Evolutionary conservation across 2,113 vertebrate genomes (phyloP), one percentile per base, ranked within the genome.

Genomic region (Asarcornis scutulata): DNA sequence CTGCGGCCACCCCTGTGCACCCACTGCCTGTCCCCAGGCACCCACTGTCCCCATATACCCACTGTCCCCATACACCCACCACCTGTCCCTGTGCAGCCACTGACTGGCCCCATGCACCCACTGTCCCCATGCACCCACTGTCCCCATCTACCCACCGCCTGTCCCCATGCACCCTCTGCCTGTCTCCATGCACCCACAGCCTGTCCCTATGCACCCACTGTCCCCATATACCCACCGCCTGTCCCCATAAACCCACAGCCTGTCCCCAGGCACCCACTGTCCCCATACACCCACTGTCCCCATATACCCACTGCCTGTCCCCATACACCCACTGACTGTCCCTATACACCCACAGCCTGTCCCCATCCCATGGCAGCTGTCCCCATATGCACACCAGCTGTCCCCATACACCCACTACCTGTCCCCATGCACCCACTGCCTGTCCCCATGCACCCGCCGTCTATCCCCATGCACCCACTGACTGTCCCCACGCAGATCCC

Each of bases 361-460:
- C 17, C 44, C 44, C 17, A 2, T 34, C 55, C 26, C 53, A 3
- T 2, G 1, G 26, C 42, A 11, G 32, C 71, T 25, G 78, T 3
- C 72, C 13, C 84, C 4, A 44, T 42, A 42, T 44, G 42, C 42
- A 44, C 42, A 17, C 46, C 46, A 9, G 7, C 68, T 79, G 91
- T 36, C 83, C 72, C 74, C 0, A 0, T 1, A 36, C 15, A 0
- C 29, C 3, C 0, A 2, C 6, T 0, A 11, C 13, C 74, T 60
- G 68, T 67, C 31, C n/a, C 58, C 1, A 1, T 17, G 50, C 48
- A 20, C 53, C 5, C 27, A 0, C 11, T 4, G 2, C 17, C 55
- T 8, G 59, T 2, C 27, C 73, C 44, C 11, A 0, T 1, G 23
- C 29, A 0, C 1, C 17, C 4, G 10, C 2, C 1, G 6, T 17